Percentiles rank a stretch among this genome's conserved stretches.
Conservation (phyloP, 2,113 vertebrate species). For the Rafetus swinhoei region DNA sequence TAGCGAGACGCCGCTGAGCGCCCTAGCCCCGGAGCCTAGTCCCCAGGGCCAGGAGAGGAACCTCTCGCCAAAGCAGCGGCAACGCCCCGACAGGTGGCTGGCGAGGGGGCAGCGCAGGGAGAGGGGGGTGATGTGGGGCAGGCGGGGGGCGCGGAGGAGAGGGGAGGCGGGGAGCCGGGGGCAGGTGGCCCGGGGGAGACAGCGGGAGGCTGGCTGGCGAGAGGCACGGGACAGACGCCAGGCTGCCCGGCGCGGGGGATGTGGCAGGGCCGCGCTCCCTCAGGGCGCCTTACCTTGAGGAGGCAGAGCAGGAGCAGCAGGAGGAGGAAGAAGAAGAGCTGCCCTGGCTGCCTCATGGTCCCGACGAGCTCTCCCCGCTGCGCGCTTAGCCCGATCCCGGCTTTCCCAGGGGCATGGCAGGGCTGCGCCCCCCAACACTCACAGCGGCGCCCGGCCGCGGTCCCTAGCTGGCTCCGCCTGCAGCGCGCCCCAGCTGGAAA, state of each 20-base stretch:
- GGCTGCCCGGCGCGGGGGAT: constrained; percentile 35
- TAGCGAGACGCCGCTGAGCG: background rate
- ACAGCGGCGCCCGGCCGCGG: background rate
- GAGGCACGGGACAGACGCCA: background rate
- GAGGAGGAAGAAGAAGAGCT: constrained; percentile 21
- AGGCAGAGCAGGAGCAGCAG: constrained; percentile 45
- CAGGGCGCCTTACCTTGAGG: constrained; percentile 44
- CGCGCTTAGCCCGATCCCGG: constrained; percentile 56
- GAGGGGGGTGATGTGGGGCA: background rate
- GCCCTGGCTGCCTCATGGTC: constrained; percentile 63
- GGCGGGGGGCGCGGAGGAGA: background rate
- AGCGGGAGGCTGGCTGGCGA: background rate
- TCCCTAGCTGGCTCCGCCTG: background rate
- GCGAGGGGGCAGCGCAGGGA: background rate
- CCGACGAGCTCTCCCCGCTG: constrained; percentile 46
- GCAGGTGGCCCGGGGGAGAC: background rate
- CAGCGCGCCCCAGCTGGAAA: background rate
- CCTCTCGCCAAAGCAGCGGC: too few relatives aligned
- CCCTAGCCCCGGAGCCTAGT: background rate
- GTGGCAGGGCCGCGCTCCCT: background rate
- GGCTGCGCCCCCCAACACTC: constrained; percentile 36
- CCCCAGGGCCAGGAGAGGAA: background rate
- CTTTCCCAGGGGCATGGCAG: constrained; percentile 76
- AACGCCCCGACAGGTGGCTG: too few relatives aligned
- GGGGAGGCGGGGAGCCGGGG: background rate